Base-by-base conservation (phyloP, 1,140 invertebrate species). In the Macrobrachium nipponense region DNA sequence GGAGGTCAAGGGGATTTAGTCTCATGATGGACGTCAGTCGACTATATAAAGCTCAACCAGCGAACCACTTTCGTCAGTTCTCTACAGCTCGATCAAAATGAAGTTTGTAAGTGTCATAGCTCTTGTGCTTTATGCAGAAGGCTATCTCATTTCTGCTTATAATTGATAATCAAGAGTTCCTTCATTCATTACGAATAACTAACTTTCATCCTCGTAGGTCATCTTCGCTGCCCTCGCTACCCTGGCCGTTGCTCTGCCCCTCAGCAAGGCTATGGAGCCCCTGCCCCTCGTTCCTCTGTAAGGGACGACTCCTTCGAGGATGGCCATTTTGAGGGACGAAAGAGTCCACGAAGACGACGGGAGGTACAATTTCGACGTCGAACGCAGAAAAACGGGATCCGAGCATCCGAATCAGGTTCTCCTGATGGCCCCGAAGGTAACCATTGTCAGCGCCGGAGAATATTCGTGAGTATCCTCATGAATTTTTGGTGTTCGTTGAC, bases 321-420 rank as follows among this genome's bases (percentile, higher is more conserved):
- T 17, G 27, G 27, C 23, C 18, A 80, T 87, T 15, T 51, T 80
- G n/a, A 81, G 78, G 36, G 78, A 77, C 73, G 72, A 82, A 18
- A 60, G 64, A 5, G 27, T 82, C 80, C 79, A 66, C 4, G 86
- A 82, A 44, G 70, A 81, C 2, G 86, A 87, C 51, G 86, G 86
- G 6, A 43, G 80, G 0, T 87, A 87, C 86, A 75, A 59, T 61
- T 36, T 87, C 17, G 86, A 87, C 62, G 75, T 78, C 43, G 86
- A 36, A n/a, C n/a, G n/a, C n/a, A n/a, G n/a, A n/a, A n/a, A n/a
- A 77, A 87, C n/a, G 86, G 80, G 73, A 87, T 87, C 72, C 59
- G 76, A 18, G 27, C 76, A 18, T 82, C 61, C 12, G 61, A 82
- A 15, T 82, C 86, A 23, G 86, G 86, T 14, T 77, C 80, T 72